Evolutionary conservation across 2,797 vertebrate species (phyloP).

Genomic region (Sylvia borin): DNA sequence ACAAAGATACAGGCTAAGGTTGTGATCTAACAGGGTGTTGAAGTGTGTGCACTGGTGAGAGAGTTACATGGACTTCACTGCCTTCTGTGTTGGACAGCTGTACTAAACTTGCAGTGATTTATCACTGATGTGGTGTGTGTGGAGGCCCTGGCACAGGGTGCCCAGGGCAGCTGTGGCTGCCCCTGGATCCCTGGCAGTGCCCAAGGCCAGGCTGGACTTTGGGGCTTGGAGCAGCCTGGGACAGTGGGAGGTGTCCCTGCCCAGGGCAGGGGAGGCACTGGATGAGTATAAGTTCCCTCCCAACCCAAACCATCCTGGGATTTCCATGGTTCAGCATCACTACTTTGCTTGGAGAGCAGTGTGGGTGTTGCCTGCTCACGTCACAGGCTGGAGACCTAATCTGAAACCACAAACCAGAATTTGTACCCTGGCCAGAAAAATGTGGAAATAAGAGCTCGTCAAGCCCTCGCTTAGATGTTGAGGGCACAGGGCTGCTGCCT

Average conservation of each 20-base stretch:
- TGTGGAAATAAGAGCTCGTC: background rate
- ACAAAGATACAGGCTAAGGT: background rate
- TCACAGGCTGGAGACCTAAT: background rate
- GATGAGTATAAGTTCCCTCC: background rate
- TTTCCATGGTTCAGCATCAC: background rate
- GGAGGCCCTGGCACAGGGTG: background rate
- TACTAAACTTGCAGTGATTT: background rate
- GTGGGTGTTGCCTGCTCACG: background rate
- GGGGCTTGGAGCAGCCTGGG: background rate
- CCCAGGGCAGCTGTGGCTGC: background rate
- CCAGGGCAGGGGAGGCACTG: background rate
- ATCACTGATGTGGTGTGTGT: background rate
- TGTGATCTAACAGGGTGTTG: background rate
- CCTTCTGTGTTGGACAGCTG: background rate
- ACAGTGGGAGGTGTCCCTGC: background rate
- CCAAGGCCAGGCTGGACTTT: background rate
- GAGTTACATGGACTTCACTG: background rate
- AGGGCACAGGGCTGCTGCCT: background rate
- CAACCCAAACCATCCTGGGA: background rate
- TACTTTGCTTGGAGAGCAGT: background rate
- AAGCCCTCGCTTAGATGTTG: fast-evolving
- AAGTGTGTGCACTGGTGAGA: background rate
- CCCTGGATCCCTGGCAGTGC: background rate
- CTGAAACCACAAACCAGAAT: background rate
- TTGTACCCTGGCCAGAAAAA: background rate